A percentile compares a stretch with the other conserved stretches of the same genome.
Conservation (phyloP, 1,140 invertebrate genomes). For the Magallana angulata region DNA sequence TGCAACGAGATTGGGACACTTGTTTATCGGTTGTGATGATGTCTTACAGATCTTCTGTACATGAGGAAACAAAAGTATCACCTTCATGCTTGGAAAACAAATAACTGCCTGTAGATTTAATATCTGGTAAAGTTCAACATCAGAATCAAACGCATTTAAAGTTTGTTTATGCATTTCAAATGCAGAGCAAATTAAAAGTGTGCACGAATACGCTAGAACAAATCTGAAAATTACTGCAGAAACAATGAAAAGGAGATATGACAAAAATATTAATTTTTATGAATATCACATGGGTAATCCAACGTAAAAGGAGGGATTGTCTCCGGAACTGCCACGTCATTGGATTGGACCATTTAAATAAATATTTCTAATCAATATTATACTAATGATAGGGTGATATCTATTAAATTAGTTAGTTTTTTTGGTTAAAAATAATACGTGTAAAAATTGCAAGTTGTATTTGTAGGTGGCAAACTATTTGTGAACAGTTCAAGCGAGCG, state of each 20-base stretch:
- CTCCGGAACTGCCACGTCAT: constrained; percentile 39
- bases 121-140: neutral
- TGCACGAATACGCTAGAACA: constrained; percentile 30
- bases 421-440: neutral
- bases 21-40: constrained; percentile 46
- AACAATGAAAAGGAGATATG: constrained; percentile 43
- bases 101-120: constrained; percentile 35
- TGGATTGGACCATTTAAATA: constrained; percentile 41
- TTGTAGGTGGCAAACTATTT: constrained; percentile 33
- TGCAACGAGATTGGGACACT: constrained; percentile 51
- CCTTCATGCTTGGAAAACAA: constrained; percentile 50
- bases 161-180: constrained; percentile 7
- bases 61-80: constrained; percentile 39
- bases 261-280: constrained; percentile 17
- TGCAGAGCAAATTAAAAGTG: constrained; percentile 22
- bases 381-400: neutral
- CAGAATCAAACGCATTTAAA: neutral
- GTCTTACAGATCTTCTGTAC: constrained; percentile 42
- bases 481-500: constrained; percentile 17
- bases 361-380: neutral
- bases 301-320: neutral
- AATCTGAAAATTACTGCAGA: constrained; percentile 29
- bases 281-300: neutral
- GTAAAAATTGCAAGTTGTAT: neutral
- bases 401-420: neutral